These are phyloP conservation scores for Amphipoea lucens DNA, from an alignment of 2,888 invertebrate species.

Conservation along the genomic window DNA sequence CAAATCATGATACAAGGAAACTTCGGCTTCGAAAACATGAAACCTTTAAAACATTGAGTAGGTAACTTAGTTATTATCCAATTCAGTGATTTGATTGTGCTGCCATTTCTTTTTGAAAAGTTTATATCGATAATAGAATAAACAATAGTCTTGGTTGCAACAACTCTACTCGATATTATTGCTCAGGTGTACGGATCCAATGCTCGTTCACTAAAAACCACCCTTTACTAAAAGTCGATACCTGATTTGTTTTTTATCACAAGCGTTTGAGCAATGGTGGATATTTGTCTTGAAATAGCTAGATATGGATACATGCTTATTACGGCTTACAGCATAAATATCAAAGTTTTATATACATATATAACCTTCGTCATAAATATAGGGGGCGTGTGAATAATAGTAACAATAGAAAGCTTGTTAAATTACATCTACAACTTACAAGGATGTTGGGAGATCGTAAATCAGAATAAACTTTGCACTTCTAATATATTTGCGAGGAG, in stretches of 20 bases:
- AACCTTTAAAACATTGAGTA: not conserved
- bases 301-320: constrained; percentile 63
- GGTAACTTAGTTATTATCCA: no score
- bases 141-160: not conserved
- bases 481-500: constrained; percentile 50
- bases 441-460: constrained; percentile 53
- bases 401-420: constrained; percentile 61
- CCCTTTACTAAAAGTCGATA: constrained; percentile 53
- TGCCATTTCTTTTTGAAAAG: not conserved
- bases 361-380: constrained; percentile 52
- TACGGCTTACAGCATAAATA: constrained; percentile 60
- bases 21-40: not conserved
- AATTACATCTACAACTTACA: constrained; percentile 55
- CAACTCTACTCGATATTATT: not conserved
- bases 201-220: constrained; percentile 41
- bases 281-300: constrained; percentile 66
- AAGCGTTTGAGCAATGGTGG: constrained; percentile 67
- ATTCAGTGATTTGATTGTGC: not conserved
- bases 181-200: not conserved
- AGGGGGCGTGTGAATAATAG: constrained; percentile 58
- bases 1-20: not conserved
- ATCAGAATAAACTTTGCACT: constrained; percentile 61
- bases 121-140: not conserved
- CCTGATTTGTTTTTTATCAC: constrained; percentile 66
- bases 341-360: constrained; percentile 53